Base-by-base conservation (phyloP, 2,888 invertebrate genomes). In the Drosophila falleni region DNA sequence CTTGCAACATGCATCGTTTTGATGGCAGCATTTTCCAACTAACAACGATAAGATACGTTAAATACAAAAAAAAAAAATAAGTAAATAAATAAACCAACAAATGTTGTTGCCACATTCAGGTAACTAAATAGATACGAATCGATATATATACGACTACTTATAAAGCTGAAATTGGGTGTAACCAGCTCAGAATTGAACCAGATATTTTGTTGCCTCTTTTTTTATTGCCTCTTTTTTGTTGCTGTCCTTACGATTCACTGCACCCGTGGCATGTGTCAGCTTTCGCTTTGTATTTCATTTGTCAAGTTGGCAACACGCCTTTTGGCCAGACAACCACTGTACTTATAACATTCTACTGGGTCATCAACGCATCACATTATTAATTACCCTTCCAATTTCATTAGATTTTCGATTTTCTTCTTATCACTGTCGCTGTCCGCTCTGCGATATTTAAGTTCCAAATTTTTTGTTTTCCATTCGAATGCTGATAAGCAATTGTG, bases 221-320 rank as follows among this genome's bases (percentile, higher is more conserved):
- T 19, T 41, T 41, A 6, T 29, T 42, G 23, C 1, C 16, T 31
- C 13, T 23, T 23, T 5, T 26, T 23, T 15, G 10, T 15, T 58
- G 35, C 8, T 29, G 26, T 55, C 63, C 73, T 75, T 56, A 54
- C 76, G 60, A 64, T 51, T 70, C 73, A 58, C 60, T 76, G 77
- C 80, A 82, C 68, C 65, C 47, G 53, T 65, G 85, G 82, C 82
- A 85, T 80, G 75, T 77, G 85, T 70, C 82, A 61, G 71, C 33
- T 75, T 51, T 54, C 46, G 62, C 61, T 41, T 37, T 47, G 64
- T 65, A 61, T 71, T 80, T 74, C 74, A 78, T 71, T 81, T 68
- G 70, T 78, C 85, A 81, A 74, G 33, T 55, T 63, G 66, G 55
- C 58, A 63, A 55, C 55, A 61, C 54, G 39, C 67, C 66, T 64